Evolutionary conservation across 1,140 invertebrate species (phyloP), one percentile per base, ranked within the genome.

Genomic region (Brachionus angularis): DNA sequence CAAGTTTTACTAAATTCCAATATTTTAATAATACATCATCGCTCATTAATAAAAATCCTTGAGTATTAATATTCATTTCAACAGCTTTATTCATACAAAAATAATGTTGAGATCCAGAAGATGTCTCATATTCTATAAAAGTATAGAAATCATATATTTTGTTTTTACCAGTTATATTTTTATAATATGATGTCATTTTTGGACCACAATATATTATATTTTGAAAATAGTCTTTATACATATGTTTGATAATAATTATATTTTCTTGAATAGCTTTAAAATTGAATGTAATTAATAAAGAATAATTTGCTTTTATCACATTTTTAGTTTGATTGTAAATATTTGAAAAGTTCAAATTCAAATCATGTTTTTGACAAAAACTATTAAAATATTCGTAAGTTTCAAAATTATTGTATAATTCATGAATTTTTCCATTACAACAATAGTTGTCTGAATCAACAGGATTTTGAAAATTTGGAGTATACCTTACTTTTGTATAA

Each of bases 401-500:
- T n/a, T 47, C 44, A 47, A 47, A 8, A n/a, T 47, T 12, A 47
- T 47, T 18, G n/a, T n/a, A n/a, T n/a, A n/a, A n/a, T n/a, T n/a
- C n/a, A n/a, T n/a, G n/a, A n/a, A n/a, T n/a, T n/a, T n/a, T n/a
- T n/a, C n/a, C n/a, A n/a, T n/a, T n/a, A n/a, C n/a, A n/a, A n/a
- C n/a, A n/a, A n/a, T n/a, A n/a, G n/a, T n/a, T n/a, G n/a, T n/a
- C n/a, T n/a, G 16, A 21, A 23, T 49, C 46, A 49, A 49, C 27
- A 23, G 46, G 14, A 8, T 49, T 49, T 49, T 49, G 46, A 49
- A 49, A 49, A 49, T 49, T 49, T 1, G 46, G 46, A 49, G 46
- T 49, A 49, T 49, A 49, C n/a, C 46, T 14, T 16, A 49, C 27
- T 49, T 23, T 49, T 12, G 46, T 58, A 39, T 72, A 67, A 18